Evolutionary conservation across 2,113 vertebrate genomes (phyloP).

Genomic region (Ammospiza caudacuta): DNA sequence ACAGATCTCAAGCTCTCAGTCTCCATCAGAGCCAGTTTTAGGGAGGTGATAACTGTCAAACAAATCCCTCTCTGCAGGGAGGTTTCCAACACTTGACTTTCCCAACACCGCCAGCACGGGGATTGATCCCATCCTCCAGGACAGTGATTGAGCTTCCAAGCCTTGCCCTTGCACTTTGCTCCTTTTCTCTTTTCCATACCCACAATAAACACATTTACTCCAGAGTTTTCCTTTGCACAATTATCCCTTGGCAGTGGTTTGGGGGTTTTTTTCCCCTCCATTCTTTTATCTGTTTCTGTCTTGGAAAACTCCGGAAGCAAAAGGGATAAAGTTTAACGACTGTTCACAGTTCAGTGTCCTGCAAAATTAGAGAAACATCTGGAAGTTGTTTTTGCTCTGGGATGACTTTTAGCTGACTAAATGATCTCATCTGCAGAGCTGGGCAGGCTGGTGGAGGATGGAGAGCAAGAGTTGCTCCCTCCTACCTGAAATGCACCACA

Average conservation of each 20-base stretch:
- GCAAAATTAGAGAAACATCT: constrained; percentile 48
- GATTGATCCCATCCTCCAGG: not conserved
- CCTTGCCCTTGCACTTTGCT: not conserved
- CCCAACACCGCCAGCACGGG: accelerated
- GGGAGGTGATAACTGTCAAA: not conserved
- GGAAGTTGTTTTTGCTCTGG: constrained; percentile 26
- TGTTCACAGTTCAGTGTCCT: constrained; percentile 33
- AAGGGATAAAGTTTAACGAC: constrained; percentile 25
- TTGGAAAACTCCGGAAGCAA: constrained; percentile 3
- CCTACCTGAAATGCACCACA: not conserved
- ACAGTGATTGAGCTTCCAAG: accelerated
- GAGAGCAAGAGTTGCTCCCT: not conserved
- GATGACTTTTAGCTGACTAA: constrained; percentile 7
- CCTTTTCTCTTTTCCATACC: not conserved
- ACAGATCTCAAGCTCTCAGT: not conserved
- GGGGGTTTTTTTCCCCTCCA: accelerated
- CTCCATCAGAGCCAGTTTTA: not conserved
- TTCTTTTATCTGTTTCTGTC: constrained; percentile 10
- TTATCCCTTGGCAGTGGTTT: not conserved
- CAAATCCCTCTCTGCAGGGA: not conserved
- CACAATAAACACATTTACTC: not conserved
- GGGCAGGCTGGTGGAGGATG: not conserved
- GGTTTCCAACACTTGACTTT: not conserved
- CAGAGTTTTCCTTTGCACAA: not conserved
- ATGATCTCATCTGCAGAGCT: constrained; percentile 20